A percentile compares a stretch with the other conserved stretches of the same genome.
phyloP scores from a whole-genome alignment of 1,140 invertebrate species.

The Tetranychus cinnabarinus region DNA sequence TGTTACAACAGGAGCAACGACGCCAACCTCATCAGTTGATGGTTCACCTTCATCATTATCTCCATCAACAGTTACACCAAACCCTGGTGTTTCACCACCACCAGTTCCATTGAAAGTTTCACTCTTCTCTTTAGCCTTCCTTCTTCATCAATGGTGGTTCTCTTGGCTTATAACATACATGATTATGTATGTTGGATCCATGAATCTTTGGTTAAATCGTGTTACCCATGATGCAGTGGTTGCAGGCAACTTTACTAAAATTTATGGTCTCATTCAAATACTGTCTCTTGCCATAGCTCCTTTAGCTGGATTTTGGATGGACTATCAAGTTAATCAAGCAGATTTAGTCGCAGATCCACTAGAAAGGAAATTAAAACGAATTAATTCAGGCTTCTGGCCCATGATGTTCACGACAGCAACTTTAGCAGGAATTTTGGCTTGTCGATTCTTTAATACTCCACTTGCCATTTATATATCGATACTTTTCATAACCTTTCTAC shows the following conservation, averaged over 20 bases:
- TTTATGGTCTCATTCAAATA: slow-evolving; percentile 12
- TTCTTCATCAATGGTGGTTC: slow-evolving; percentile 14
- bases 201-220: slow-evolving; percentile 11
- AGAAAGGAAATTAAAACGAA: slow-evolving; percentile 7
- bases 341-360: slow-evolving; percentile 7
- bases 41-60: background rate
- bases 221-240: slow-evolving; percentile 2
- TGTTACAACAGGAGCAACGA: background rate
- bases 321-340: slow-evolving; percentile 9
- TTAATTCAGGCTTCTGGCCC: slow-evolving; percentile 13
- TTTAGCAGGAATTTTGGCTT: slow-evolving; percentile 7
- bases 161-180: slow-evolving; percentile 14
- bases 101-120: slow-evolving; percentile 7
- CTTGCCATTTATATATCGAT: slow-evolving; percentile 12
- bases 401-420: slow-evolving; percentile 12
- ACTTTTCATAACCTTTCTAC: slow-evolving; percentile 12
- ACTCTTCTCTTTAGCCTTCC: slow-evolving; percentile 7
- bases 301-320: slow-evolving; percentile 12
- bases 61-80: background rate
- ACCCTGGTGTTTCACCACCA: background rate
- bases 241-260: slow-evolving; percentile 8
- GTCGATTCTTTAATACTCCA: slow-evolving; percentile 12
- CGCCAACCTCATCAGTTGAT: background rate
- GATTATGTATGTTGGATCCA: slow-evolving; percentile 13
- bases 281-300: slow-evolving; percentile 11